Base-by-base conservation (phyloP, 1,140 invertebrate species). In the Bombus affinis region DNA sequence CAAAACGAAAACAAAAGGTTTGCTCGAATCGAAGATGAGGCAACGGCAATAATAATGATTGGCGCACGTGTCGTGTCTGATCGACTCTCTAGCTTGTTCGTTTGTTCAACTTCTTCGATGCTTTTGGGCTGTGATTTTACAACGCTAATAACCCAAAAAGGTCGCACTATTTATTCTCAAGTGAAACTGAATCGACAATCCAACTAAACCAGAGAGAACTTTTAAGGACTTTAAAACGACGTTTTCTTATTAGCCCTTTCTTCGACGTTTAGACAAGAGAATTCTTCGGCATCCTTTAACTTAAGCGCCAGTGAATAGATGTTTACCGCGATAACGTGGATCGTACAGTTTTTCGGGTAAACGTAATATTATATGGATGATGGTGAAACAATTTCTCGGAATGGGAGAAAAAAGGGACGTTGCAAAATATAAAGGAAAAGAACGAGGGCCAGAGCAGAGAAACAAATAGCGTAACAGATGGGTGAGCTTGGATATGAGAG, bases 101-200 rank as follows among this genome's bases (percentile, higher is more conserved):
- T 85, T 85, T 76, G 35, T 81, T 87, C 57, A 76, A 79, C 59
- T 68, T 57, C 65, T 37, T 85, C 70, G 66, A 83, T 83, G 75
- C 39, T 88, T 80, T 79, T 83, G 32, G 85, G 72, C 85, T 85
- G 83, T 81, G 83, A 85, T 72, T 74, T 66, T 81, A 81, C 57
- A 73, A 81, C 70, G 70, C 59, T 68, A 71, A 74, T 62, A 59
- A 65, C 44, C 71, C 42, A 72, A 74, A 68, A 47, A n/a, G 12
- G 28, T 28, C 47, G 39, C 57, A 18, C 44, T 65, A 47, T 74
- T 81, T 73, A 73, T 73, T 81, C 70, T 74, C 77, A 57, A 81
- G n/a, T 44, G 22, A 81, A 74, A 81, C 71, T 70, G 25, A 74
- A 80, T 79, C 76, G 83, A 79, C 76, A 84, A 84, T 84, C 76